Evolutionary conservation across 2,113 vertebrate species (phyloP), one percentile per base, ranked within the genome.

Genomic region (Colistium nudipinnis): DNA sequence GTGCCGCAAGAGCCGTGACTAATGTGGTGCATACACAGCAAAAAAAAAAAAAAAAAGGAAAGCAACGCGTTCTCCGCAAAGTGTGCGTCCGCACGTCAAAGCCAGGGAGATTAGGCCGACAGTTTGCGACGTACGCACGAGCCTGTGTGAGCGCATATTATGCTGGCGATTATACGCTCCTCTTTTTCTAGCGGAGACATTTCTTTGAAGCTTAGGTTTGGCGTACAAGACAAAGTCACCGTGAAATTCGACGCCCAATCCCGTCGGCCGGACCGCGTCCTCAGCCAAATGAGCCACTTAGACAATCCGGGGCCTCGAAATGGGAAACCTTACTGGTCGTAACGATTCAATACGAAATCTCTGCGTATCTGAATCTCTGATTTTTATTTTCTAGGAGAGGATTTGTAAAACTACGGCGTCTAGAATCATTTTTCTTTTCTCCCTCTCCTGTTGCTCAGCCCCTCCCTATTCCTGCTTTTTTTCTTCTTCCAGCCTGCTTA

Each of bases 191-290:
- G 82, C 86, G 11, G 16, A 74, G 77, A 70, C 75, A 12, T 82
- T 81, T 85, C 86, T 91, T 88, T 90, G 86, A 89, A 87, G 89
- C 83, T 88, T 83, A 76, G 56, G 77, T 81, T n/a, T 73, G 69
- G 75, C 41, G 63, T 70, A 71, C 71, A 54, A 74, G 76, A 85
- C 84, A 90, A 89, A 88, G 84, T 84, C 79, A 78, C 52, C 80
- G 31, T 88, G 85, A 87, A 87, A 91, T 88, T 73, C n/a, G 81
- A 89, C 80, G 75, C 57, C 62, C 62, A 54, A 79, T 80, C 48
- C 64, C 30, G 45, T 57, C 70, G 84, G 62, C 63, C 51, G 7
- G 25, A 70, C 52, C 62, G 28, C 31, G 43, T 76, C 45, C 59
- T 27, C 78, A 39, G 54, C 57, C 52, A 68, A 70, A 78, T 59